phyloP scores from a whole-genome alignment of 2,113 vertebrate genomes.

The Crotalus tigris region DNA sequence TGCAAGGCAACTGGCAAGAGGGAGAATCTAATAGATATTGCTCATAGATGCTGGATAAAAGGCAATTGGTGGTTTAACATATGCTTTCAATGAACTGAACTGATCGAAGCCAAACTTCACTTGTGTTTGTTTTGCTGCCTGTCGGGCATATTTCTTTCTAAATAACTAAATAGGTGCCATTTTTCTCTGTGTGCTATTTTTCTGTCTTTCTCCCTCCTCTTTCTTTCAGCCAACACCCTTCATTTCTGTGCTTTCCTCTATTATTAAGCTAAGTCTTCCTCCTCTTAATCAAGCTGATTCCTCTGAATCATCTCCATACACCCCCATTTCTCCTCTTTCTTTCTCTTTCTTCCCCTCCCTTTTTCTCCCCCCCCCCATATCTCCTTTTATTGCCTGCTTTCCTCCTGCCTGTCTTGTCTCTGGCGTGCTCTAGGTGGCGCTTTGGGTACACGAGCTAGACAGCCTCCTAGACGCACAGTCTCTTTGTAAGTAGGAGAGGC shows the following conservation, averaged over 20 bases:
- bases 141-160: not conserved
- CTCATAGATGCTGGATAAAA: not conserved
- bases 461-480: not conserved
- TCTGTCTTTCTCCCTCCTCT: too few relatives aligned
- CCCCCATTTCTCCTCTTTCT: not conserved
- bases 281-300: not conserved
- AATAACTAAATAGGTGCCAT: not conserved
- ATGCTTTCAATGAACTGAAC: not conserved
- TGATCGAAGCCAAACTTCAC: not conserved
- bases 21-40: too few relatives aligned
- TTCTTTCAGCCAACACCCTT: not conserved
- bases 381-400: not conserved
- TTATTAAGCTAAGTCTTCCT: not conserved
- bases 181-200: not conserved
- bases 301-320: not conserved
- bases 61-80: not conserved
- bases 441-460: not conserved
- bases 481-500: not conserved
- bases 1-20: not conserved
- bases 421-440: conserved; percentile 9
- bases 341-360: not conserved
- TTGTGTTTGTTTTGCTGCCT: not conserved
- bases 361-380: not conserved
- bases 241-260: not conserved
- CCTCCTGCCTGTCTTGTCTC: not conserved